Conservation (phyloP, 2,888 invertebrate species). For the Tetranychus truncatus region DNA sequence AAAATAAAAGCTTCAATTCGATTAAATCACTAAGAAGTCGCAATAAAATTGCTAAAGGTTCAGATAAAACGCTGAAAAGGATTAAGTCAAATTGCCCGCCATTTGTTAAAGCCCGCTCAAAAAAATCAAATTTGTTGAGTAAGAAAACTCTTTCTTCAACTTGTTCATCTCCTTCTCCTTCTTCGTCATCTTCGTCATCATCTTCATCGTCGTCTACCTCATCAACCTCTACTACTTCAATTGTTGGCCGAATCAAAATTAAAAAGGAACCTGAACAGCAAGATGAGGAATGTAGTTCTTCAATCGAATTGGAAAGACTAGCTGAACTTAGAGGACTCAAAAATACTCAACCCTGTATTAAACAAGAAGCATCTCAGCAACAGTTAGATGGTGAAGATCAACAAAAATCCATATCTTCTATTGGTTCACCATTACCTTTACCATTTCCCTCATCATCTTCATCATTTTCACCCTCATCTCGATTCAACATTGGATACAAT, state of each 20-base stretch:
- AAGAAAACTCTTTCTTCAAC: too few species aligned
- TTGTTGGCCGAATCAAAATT: neutral
- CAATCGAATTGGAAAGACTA: neutral
- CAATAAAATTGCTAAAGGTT: neutral
- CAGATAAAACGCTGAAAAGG: too few species aligned
- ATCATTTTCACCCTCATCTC: neutral
- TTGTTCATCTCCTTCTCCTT: too few species aligned
- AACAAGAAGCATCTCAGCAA: neutral
- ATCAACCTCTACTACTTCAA: neutral
- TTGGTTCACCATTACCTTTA: neutral
- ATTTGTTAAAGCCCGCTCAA: neutral
- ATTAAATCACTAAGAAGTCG: neutral
- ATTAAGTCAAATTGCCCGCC: neutral
- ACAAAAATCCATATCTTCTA: neutral
- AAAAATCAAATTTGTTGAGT: neutral
- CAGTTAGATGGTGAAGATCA: neutral
- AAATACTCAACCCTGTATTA: neutral
- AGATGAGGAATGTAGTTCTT: neutral
- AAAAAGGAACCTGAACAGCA: neutral
- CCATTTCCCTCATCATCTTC: neutral
- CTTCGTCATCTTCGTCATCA: too few species aligned
- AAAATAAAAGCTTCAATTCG: slow-evolving; percentile 3
- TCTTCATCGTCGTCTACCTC: neutral
- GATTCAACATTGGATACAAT: neutral
- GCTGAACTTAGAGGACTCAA: neutral